These are phyloP conservation scores for Umimayanthus chanpuru DNA, from an alignment of 92 coral and sea anemone species.

Conservation along the genomic window DNA sequence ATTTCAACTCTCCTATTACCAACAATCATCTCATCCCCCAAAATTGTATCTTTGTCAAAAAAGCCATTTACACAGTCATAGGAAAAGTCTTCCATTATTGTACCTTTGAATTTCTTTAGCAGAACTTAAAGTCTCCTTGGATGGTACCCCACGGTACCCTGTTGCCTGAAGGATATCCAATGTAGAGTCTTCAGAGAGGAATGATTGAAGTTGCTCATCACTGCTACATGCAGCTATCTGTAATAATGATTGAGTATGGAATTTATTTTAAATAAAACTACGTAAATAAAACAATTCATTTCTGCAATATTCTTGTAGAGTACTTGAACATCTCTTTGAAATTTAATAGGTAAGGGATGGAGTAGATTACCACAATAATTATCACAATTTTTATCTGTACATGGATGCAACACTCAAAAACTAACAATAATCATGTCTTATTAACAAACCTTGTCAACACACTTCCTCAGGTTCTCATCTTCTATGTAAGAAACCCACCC, in stretches of 20 bases:
- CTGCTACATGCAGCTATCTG: neutral
- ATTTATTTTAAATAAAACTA: no score
- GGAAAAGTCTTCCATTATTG: neutral
- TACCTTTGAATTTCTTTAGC: slow-evolving; percentile 49
- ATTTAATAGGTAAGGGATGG: no score
- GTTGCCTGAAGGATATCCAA: slow-evolving; percentile 59
- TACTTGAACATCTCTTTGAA: no score
- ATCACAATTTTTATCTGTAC: neutral
- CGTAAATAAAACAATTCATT: no score
- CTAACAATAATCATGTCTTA: neutral
- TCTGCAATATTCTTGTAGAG: no score
- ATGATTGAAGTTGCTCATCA: no score
- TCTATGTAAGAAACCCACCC: slow-evolving; percentile 47
- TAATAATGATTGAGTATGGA: neutral
- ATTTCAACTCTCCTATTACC: no score
- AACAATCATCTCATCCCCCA: no score
- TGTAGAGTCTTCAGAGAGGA: neutral
- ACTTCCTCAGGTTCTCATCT: slow-evolving; percentile 49
- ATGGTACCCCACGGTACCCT: slow-evolving; percentile 65
- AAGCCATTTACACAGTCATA: no score
- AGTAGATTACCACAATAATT: no score
- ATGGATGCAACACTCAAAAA: neutral
- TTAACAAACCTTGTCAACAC: slow-evolving; percentile 46
- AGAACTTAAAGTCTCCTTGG: slow-evolving; percentile 68
- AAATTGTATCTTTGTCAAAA: no score